Base-by-base conservation (phyloP, 2,113 vertebrate genomes). In the Carassius auratus region DNA sequence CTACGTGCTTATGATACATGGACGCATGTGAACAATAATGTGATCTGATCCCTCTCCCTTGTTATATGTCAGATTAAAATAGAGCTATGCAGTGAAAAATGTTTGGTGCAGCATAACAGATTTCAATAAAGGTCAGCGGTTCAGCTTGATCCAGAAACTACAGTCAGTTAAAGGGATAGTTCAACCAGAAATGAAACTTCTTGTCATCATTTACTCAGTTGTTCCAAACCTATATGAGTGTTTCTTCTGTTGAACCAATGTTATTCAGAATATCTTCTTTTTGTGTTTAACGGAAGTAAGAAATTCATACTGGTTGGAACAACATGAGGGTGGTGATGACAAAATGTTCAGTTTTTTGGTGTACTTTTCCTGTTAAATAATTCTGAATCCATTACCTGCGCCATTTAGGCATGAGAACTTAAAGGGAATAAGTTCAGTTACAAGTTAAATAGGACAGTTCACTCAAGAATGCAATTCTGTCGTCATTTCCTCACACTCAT, bases 11-110 rank as follows among this genome's bases (percentile, higher is more conserved):
- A 15, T 0, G 26, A 77, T 33, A 77, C 8, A 59, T 42, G 33
- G 57, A 79, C 1, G 10, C 55, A 57, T 61, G 19, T 42, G 55
- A 79, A 79, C 55, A 79, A 57, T 59, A 77, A 61, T 61, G 55
- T 79, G 33, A 61, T 79, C 1, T 42, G 55, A 79, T 36, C 55
- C 76, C 55, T 59, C 50, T 61, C 36, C 6, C 21, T 79, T 61
- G 52, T 57, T 45, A 74, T 73, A 45, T 77, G 9, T 59, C 5
- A 10, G 55, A 38, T 14, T 78, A 13, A 59, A 78, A 59, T 78
- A n/a, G 52, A 78, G 52, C 30, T 59, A 38, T 59, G 55, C 50
- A 59, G 26, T 59, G 52, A 78, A 38, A 78, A 38, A 38, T 61
- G 76, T 78, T 78, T 3, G 7, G 77, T 79, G 77, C 36, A 5